Conservation (phyloP, 2,888 invertebrate species). For the Pheosia gnoma region DNA sequence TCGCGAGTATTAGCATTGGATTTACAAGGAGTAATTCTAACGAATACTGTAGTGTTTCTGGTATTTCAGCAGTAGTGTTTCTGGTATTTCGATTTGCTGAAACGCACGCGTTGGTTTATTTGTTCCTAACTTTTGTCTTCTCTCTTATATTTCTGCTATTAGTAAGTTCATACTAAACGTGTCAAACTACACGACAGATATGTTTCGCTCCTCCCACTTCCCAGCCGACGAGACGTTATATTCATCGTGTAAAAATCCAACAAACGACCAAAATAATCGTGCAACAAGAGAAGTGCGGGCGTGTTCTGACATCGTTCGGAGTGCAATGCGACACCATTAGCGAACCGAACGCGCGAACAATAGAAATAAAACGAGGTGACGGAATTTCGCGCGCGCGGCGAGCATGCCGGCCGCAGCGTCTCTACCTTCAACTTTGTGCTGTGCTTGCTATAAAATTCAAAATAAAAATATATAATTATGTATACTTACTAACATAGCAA, state of each 20-base stretch:
- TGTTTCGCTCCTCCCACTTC: constrained; percentile 27
- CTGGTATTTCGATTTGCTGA: constrained; percentile 15
- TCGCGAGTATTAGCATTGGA: constrained; percentile 70
- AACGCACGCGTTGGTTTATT: neutral
- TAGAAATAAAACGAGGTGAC: constrained; percentile 62
- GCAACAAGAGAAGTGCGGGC: constrained; percentile 53
- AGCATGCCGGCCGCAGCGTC: constrained; percentile 37
- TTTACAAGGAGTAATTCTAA: constrained; percentile 66
- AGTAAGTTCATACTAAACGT: neutral
- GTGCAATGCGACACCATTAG: constrained; percentile 81
- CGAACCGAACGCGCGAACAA: constrained; percentile 62
- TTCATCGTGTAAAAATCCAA: constrained; percentile 48
- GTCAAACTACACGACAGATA: constrained; percentile 15
- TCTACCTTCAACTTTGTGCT: constrained; percentile 43
- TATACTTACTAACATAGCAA: no score
- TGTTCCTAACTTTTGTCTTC: neutral
- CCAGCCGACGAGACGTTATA: constrained; percentile 26
- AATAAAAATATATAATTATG: constrained; percentile 8
- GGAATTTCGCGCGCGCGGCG: constrained; percentile 67
- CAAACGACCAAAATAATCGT: constrained; percentile 61
- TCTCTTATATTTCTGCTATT: no score
- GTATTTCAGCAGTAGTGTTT: constrained; percentile 26
- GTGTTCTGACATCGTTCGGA: constrained; percentile 66
- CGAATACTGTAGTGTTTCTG: constrained; percentile 34
- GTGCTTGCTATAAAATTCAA: constrained; percentile 17